Percentiles rank a stretch among this genome's conserved stretches.
Conservation (phyloP, 2,888 invertebrate genomes). For the Mesorhabditis sp. region DNA sequence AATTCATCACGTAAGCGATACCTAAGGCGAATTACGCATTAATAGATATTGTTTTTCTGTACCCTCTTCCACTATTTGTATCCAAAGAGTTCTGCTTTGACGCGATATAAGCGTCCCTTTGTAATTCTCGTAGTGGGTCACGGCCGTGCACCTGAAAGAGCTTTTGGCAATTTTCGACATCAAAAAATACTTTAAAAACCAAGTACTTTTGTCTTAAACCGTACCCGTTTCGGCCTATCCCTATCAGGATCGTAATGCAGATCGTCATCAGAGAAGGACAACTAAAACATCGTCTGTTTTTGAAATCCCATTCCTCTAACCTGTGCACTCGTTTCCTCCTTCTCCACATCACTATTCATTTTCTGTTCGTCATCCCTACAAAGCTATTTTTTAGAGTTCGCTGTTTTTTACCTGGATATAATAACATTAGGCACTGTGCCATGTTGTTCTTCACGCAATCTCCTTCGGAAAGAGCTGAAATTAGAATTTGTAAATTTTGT, state of each 20-base stretch:
- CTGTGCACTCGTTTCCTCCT: conserved; percentile 45
- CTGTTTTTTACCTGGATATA: conserved; percentile 24
- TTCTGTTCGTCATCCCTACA: conserved; percentile 30
- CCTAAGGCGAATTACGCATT: not conserved
- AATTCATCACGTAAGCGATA: conserved; percentile 13
- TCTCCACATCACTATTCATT: conserved; percentile 45
- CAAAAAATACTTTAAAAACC: not conserved
- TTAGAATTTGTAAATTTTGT: not conserved
- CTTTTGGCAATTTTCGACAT: not conserved
- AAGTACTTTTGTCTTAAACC: not conserved
- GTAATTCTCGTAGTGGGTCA: conserved; percentile 1
- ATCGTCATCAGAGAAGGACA: conserved; percentile 48
- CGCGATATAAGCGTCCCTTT: not conserved
- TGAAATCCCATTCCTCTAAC: conserved; percentile 6
- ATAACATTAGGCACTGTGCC: conserved; percentile 35
- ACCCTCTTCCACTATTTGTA: conserved; percentile 6
- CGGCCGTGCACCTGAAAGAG: not conserved
- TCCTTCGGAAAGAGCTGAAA: conserved; percentile 10
- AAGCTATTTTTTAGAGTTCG: not conserved
- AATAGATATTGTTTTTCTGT: not conserved
- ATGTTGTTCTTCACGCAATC: conserved; percentile 15
- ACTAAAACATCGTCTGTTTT: not conserved
- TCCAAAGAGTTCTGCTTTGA: conserved; percentile 4
- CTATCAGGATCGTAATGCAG: conserved; percentile 1
- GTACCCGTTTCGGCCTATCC: not conserved